Conservation (phyloP, 2,888 invertebrate genomes). For the Cryptops parisi region DNA sequence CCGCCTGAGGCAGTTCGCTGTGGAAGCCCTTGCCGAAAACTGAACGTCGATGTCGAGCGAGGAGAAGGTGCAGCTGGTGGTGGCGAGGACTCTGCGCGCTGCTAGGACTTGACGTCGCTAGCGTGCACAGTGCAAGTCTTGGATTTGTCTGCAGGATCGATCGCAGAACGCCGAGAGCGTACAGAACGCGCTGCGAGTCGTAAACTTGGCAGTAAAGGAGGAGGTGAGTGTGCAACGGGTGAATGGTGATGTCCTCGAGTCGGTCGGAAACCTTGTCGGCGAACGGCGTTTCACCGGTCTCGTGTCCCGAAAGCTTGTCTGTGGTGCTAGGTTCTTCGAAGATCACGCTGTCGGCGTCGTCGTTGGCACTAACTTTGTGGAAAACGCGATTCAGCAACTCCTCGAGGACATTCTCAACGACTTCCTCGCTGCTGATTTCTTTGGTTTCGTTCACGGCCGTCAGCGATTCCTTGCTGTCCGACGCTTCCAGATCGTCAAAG, state of each 20-base stretch:
- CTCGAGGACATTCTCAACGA: constrained; percentile 43
- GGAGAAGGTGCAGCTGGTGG: constrained; percentile 42
- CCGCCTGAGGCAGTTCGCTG: constrained; percentile 38
- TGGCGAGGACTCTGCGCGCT: constrained; percentile 33
- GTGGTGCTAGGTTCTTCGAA: background rate
- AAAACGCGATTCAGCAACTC: constrained; percentile 31
- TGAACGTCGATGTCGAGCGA: constrained; percentile 62
- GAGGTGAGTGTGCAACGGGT: constrained; percentile 68
- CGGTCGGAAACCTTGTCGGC: background rate
- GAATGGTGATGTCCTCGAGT: constrained; percentile 35
- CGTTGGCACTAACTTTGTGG: background rate
- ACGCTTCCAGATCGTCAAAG: constrained; percentile 5
- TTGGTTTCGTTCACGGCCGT: background rate
- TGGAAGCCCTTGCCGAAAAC: constrained; percentile 48
- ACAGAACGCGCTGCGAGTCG: constrained; percentile 56
- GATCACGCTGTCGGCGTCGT: background rate
- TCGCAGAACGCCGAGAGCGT: constrained; percentile 56
- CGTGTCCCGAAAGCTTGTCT: background rate
- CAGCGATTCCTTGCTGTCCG: background rate
- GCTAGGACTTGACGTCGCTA: constrained; percentile 56
- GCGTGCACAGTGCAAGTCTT: constrained; percentile 53
- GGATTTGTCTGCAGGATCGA: constrained; percentile 55
- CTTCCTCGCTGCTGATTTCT: constrained; percentile 21
- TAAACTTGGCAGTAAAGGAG: constrained; percentile 64
- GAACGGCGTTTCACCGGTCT: background rate